Base-by-base conservation (phyloP, 2,797 vertebrate genomes). In the Pseudocheirus occidentalis region DNA sequence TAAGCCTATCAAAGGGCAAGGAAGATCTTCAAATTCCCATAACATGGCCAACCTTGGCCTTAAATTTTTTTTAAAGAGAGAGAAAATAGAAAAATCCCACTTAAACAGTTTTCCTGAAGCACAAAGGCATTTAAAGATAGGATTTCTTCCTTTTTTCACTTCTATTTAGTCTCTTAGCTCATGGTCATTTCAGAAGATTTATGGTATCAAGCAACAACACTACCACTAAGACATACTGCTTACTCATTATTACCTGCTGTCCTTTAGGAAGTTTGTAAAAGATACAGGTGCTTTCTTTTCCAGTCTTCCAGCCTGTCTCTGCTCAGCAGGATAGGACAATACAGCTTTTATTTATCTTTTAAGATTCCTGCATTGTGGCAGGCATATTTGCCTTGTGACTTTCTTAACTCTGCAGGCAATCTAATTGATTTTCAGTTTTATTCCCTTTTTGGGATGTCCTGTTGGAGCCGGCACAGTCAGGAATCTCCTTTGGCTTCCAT, bases 21-120 rank as follows among this genome's bases (percentile, higher is more conserved):
- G n/a, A n/a, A n/a, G n/a, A n/a, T n/a, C n/a, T n/a, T n/a, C n/a
- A n/a, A n/a, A n/a, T n/a, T n/a, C n/a, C n/a, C n/a, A n/a, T n/a
- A n/a, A n/a, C n/a, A n/a, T n/a, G n/a, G 66, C 58, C 89, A 92
- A 89, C 90, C 91, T 95, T 96, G 90, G 87, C 91, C 90, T 95
- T 94, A 94, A 90, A 24, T 1, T 16, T 81, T 81, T 21, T 18
- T 6, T 34, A 16, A n/a, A 73, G 34, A 73, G 62, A 73, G 5
- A 73, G 40, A 46, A 94, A 96, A 92, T 91, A 92, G 90, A 96
- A 97, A 81, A 96, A 58, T 91, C 56, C 93, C 91, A 90, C 89
- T 94, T 89, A 95, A 97, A 92, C 66, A 56, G 29, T 91, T 66
- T 50, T 90, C 93, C 62, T 90, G 94, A 95, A 95, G 59, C 57